Evolutionary conservation across 2,113 vertebrate genomes (phyloP), one percentile per base, ranked within the genome.

Genomic region (Oncorhynchus mykiss): DNA sequence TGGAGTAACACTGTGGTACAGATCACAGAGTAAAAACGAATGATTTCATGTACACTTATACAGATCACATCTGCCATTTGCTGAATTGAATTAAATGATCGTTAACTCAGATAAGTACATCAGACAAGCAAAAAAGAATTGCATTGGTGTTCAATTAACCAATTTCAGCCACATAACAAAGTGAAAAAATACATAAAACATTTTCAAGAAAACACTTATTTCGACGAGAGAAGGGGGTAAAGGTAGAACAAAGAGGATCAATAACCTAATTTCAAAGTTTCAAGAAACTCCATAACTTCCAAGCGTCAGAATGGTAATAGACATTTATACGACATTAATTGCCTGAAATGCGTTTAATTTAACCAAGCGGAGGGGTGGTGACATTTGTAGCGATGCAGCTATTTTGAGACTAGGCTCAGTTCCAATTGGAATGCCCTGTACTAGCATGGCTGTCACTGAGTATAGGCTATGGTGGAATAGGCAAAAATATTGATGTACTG

Each of bases 181-280:
- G 59, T 8, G 8, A 22, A 62, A 2, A 49, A 31, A 60, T 31
- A 31, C n/a, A 65, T 49, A 80, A 51, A 82, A 22, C 34, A 59
- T 54, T 70, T 3, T 51, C 18, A 71, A 62, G 59, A 62, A 78
- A 79, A 80, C 31, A 16, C 65, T 22, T 54, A 39, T 57, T 70
- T 70, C 60, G 13, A 74, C 27, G 11, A 68, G 60, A 78, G 59
- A 25, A 34, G 60, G 59, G 27, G n/a, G 9, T 39, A 48, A 73
- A 54, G 49, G 66, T 67, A 49, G 67, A 29, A 78, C 13, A 16
- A 8, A 72, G 73, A 7, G 48, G 88, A 91, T 90, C 86, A 82
- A 91, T 92, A 88, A 89, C 88, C 82, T 85, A 67, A 91, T 89
- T 80, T 87, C 67, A 83, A 83, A 87, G 86, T 82, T 88, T 89